A percentile compares a stretch with the other conserved stretches of the same genome.
Conservation (phyloP, 1,140 invertebrate genomes). For the Trinorchestia longiramus region DNA sequence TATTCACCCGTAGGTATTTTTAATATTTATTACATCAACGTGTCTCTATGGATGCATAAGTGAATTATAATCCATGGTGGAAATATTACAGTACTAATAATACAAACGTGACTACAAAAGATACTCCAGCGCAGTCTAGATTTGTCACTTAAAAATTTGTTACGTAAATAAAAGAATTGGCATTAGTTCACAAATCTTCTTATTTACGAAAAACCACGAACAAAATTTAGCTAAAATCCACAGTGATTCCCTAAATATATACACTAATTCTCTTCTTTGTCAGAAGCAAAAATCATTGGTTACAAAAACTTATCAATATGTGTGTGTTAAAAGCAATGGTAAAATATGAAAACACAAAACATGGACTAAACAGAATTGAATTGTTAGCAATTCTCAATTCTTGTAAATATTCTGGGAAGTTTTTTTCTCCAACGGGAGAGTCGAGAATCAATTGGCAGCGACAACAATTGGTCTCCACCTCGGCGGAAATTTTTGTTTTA, state of each 20-base stretch:
- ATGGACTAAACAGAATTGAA: background rate
- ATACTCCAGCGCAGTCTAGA: background rate
- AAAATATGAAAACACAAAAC: background rate
- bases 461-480: conserved; percentile 44
- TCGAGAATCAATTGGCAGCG: conserved; percentile 23
- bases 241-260: background rate
- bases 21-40: no score
- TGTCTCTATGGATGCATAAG: background rate
- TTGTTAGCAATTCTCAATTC: background rate
- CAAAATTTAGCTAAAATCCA: background rate
- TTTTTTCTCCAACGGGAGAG: background rate
- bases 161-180: background rate
- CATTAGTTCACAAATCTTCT: background rate
- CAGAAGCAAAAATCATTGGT: background rate
- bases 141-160: no score
- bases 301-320: background rate
- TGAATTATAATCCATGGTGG: background rate
- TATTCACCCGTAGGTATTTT: no score
- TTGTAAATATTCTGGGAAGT: background rate
- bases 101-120: background rate
- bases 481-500: conserved; percentile 47
- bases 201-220: background rate
- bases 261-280: background rate
- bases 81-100: background rate
- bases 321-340: background rate